Evolutionary conservation across 2,888 invertebrate species (phyloP).

Genomic region (Cantharis lateralis): DNA sequence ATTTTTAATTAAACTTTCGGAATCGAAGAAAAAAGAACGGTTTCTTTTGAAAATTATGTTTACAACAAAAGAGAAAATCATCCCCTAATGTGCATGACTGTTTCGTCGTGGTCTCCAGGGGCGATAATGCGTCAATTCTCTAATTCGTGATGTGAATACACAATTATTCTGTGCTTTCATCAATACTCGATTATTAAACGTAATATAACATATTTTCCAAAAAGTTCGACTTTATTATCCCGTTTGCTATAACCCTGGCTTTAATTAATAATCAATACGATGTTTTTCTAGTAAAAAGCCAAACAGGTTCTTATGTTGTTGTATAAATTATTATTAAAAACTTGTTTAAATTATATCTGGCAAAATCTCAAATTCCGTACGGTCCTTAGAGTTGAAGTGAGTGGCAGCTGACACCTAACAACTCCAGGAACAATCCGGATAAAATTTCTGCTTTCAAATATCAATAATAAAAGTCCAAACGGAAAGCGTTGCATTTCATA

Average conservation of each 20-base stretch:
- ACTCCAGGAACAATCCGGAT: slow-evolving; percentile 36
- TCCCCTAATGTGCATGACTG: slow-evolving; percentile 6
- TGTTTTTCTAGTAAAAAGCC: not conserved
- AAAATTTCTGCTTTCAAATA: slow-evolving; percentile 35
- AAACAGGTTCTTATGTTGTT: not conserved
- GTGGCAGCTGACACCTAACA: slow-evolving; percentile 39
- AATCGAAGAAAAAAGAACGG: not conserved
- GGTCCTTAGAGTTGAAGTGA: slow-evolving; percentile 34
- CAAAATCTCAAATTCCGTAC: slow-evolving; percentile 36
- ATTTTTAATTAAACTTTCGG: not conserved
- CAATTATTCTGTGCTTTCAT: slow-evolving; percentile 4
- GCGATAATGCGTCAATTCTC: slow-evolving; percentile 14
- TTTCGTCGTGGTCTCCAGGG: slow-evolving; percentile 10
- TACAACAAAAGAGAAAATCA: not conserved
- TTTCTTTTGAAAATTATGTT: not conserved
- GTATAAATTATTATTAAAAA: not conserved
- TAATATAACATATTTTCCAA: not conserved
- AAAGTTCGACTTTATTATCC: not conserved
- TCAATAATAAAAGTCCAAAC: slow-evolving; percentile 21
- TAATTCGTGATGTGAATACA: slow-evolving; percentile 10
- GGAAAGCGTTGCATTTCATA: not conserved
- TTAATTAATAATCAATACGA: not conserved
- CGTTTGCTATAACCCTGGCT: too few relatives aligned
- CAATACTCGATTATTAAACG: not conserved
- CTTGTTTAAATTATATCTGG: slow-evolving; percentile 26